Evolutionary conservation across 2,888 invertebrate genomes (phyloP).

Genomic region (Synanthedon vespiformis): DNA sequence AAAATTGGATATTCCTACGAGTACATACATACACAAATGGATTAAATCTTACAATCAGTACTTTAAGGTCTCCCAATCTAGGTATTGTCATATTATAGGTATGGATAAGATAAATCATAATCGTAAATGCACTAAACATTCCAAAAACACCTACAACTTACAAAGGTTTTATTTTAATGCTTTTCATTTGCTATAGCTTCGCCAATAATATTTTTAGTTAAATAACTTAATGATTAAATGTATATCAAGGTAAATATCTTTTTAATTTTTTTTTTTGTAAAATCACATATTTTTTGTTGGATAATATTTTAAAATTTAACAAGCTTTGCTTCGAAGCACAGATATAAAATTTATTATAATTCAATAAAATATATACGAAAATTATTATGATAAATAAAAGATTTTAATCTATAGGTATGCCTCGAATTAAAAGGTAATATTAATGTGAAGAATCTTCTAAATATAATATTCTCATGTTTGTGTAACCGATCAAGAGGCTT

Average conservation of each 20-base stretch:
- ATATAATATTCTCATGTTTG: no score
- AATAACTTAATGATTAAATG: constrained; percentile 7
- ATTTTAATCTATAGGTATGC: background rate
- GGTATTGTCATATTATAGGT: constrained; percentile 29
- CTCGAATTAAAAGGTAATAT: background rate
- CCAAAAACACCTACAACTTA: background rate
- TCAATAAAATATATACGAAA: background rate
- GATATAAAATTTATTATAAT: background rate
- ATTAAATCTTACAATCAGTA: constrained; percentile 33
- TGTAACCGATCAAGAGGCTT: no score
- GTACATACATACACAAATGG: constrained; percentile 8
- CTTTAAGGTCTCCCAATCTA: constrained; percentile 28
- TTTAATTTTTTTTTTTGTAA: background rate
- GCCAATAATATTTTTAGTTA: constrained; percentile 14
- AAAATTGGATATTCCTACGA: constrained; percentile 32
- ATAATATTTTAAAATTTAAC: constrained; percentile 1
- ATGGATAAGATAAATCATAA: constrained; percentile 13
- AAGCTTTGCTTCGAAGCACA: constrained; percentile 2
- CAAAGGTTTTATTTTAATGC: no score
- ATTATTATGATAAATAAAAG: background rate
- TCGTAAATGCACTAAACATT: background rate
- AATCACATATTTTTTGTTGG: background rate
- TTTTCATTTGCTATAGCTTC: background rate
- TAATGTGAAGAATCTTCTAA: no score
- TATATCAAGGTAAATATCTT: no score